Evolutionary conservation across 2,888 invertebrate genomes (phyloP), one percentile per base, ranked within the genome.

Genomic region (Yponomeuta sedellus): DNA sequence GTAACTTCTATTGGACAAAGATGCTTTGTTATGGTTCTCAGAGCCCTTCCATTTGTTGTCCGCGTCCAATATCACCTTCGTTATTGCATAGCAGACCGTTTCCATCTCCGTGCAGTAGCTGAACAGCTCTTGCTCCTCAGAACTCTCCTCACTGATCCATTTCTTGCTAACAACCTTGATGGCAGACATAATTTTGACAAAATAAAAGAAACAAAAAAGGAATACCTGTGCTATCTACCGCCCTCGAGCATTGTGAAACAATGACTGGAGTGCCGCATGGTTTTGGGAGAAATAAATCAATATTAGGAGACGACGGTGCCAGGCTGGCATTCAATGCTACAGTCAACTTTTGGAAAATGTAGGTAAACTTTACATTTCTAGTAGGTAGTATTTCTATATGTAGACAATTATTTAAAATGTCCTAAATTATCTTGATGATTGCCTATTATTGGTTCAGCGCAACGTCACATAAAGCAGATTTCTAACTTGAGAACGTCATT

Each of bases 131-230:
- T 88, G 86, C 69, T 92, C 90, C 0, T 93, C 92, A 0, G 80
- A 76, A 1, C 85, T 85, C 74, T 93, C 92, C 64, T 91, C 82
- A 70, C 92, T 92, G 25, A 94, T 84, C 93, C 93, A 93, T 82
- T 87, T 88, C 69, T 84, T 88, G 69, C 77, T 80, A 40, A 78
- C 75, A 66, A 82, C 74, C 78, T 82, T 86, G 69, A 73, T 75
- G 56, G 82, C 71, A 66, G 77, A 74, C 84, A 86, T 87, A 64
- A 56, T 64, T 40, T 10, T 19, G 44, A 40, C 2, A 19, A 63
- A 19, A 63, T 40, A n/a, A 44, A 44, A 63, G 34, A 66, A 68
- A 68, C 66, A 74, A 74, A 71, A 66, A 16, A 16, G 12, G 12
- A 28, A n/a, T 28, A 61, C 25, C 61, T 61, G 11, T 59, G 66